phyloP scores from a whole-genome alignment of 2,797 vertebrate species.

The Sebastes kiyomatsui region DNA sequence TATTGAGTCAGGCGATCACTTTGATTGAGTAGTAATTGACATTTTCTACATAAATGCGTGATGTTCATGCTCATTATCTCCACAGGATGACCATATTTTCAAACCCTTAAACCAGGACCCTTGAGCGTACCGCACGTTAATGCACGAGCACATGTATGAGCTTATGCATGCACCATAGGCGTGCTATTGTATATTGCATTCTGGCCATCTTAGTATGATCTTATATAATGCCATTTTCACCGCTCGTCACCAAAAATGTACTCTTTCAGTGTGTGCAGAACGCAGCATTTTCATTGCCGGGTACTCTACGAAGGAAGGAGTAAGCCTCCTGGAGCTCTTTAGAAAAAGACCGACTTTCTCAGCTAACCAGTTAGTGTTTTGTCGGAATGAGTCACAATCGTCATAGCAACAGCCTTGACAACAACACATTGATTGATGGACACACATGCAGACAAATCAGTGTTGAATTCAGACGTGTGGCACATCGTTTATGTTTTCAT shows the following conservation, averaged over 20 bases:
- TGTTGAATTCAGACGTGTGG: no score
- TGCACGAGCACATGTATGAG: background rate
- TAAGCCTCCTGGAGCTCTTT: background rate
- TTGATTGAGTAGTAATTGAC: slow-evolving; percentile 21
- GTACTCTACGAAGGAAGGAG: background rate
- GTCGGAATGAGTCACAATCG: no score
- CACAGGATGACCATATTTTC: background rate
- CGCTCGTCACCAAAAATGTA: background rate
- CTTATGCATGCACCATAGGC: background rate
- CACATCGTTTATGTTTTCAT: no score
- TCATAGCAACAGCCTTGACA: background rate
- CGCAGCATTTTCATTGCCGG: background rate
- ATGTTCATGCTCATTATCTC: slow-evolving; percentile 28
- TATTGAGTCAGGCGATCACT: background rate
- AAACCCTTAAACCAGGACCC: background rate
- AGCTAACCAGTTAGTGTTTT: no score
- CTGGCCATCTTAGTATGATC: background rate
- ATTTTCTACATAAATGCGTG: background rate
- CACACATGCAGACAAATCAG: background rate
- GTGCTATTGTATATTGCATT: background rate
- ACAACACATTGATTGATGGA: background rate
- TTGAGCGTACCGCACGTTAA: background rate
- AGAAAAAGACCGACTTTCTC: background rate
- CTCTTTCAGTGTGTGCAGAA: background rate
- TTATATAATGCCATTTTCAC: background rate